These are phyloP conservation scores for Indicator indicator DNA, from an alignment of 2,113 vertebrate genomes.

Conservation along the genomic window DNA sequence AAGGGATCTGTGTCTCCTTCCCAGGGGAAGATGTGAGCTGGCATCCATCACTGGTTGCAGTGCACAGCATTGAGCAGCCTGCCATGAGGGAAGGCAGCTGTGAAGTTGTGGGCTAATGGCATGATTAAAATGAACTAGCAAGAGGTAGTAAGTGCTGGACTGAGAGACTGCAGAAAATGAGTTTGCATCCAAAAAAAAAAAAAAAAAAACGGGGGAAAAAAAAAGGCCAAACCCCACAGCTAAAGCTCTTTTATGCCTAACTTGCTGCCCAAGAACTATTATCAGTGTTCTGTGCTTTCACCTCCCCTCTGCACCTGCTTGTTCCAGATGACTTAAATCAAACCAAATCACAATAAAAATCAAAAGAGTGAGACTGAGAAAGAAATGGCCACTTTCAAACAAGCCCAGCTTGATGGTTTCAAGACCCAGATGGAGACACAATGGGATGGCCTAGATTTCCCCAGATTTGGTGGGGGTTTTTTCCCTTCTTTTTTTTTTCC, in stretches of 20 bases:
- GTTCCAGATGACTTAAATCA: constrained; percentile 45
- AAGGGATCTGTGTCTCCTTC: background rate
- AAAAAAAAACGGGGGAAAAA: background rate
- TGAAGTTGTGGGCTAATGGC: background rate
- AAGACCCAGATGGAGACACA: background rate
- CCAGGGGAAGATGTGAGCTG: fast-evolving
- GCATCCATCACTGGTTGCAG: fast-evolving
- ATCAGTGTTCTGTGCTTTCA: background rate
- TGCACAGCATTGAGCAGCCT: background rate
- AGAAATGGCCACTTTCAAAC: background rate
- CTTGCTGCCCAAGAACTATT: constrained; percentile 15
- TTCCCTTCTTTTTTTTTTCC: too few relatives aligned
- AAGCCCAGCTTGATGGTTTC: background rate
- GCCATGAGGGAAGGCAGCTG: background rate
- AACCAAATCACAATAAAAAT: constrained; percentile 29
- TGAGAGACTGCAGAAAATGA: background rate
- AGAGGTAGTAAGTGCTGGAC: fast-evolving
- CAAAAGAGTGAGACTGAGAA: background rate
- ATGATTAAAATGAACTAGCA: fast-evolving
- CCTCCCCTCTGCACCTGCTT: background rate
- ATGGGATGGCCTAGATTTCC: constrained; percentile 47
- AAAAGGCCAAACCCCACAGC: background rate
- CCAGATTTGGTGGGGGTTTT: background rate
- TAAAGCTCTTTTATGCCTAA: constrained; percentile 27
- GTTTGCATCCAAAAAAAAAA: background rate